phyloP scores from a whole-genome alignment of 2,888 invertebrate genomes.

The Thysanoteuthis rhombus region DNA sequence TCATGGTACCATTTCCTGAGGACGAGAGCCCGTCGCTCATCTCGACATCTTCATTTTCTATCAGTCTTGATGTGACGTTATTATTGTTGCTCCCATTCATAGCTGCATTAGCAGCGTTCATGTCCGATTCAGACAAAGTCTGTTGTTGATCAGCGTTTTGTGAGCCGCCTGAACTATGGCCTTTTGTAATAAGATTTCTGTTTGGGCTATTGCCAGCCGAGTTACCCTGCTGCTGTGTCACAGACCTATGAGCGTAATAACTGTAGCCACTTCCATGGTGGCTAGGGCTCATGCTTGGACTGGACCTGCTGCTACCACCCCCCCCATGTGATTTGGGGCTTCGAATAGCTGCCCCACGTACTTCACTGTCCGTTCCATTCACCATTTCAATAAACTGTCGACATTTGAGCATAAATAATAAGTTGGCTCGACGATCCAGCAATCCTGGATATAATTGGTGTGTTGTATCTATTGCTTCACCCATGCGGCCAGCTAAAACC shows the following conservation, averaged over 20 bases:
- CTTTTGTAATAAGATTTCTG: constrained; percentile 50
- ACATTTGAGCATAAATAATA: constrained; percentile 94
- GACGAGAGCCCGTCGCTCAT: constrained; percentile 55
- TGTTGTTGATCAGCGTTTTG: constrained; percentile 37
- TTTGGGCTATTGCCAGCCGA: constrained; percentile 58
- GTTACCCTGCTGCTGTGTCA: constrained; percentile 32
- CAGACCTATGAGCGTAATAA: constrained; percentile 37
- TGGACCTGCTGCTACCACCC: constrained; percentile 59
- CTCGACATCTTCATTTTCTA: constrained; percentile 58
- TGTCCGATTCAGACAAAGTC: constrained; percentile 54
- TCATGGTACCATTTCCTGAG: constrained; percentile 48
- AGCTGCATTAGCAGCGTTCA: constrained; percentile 59
- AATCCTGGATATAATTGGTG: constrained; percentile 91
- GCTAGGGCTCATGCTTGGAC: constrained; percentile 65
- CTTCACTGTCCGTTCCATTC: constrained; percentile 67
- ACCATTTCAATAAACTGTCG: constrained; percentile 99
- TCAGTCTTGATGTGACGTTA: constrained; percentile 43
- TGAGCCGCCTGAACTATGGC: constrained; percentile 41
- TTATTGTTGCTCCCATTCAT: constrained; percentile 46
- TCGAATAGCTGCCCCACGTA: constrained; percentile 73
- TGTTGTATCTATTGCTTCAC: constrained; percentile 92
- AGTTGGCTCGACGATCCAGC: constrained; percentile 87
- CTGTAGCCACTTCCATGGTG: constrained; percentile 45
- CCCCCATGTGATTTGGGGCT: constrained; percentile 63
- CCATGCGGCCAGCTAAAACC: constrained; percentile 91